Evolutionary conservation across 1,140 invertebrate species (phyloP).

Genomic region (Drosophila pruinosa): DNA sequence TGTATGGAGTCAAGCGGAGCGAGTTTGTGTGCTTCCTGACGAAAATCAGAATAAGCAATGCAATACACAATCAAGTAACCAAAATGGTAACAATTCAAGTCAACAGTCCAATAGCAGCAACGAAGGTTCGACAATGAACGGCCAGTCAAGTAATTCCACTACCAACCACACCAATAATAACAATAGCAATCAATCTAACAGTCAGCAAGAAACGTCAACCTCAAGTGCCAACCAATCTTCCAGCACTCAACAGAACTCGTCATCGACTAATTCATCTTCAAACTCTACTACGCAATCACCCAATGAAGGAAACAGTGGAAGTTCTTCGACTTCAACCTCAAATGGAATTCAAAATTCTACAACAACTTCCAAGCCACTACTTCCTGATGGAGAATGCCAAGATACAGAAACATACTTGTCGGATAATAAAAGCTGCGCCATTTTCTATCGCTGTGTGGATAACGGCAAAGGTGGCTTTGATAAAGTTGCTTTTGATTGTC

Average conservation of each 20-base stretch:
- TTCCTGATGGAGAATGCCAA: conserved; percentile 83
- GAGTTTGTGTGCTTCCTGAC: conserved; percentile 84
- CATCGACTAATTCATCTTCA: conserved; percentile 29
- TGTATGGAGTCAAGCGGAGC: conserved; percentile 83
- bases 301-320: conserved; percentile 17
- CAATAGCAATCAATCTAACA: conserved; percentile 26
- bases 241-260: conserved; percentile 18
- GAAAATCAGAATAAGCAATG: conserved; percentile 85
- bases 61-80: conserved; percentile 83
- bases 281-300: conserved; percentile 32
- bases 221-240: conserved; percentile 23
- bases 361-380: conserved; percentile 58
- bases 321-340: conserved; percentile 21
- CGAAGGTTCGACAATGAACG: conserved; percentile 62
- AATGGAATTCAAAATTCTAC: conserved; percentile 38
- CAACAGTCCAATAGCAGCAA: conserved; percentile 55
- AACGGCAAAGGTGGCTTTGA: conserved; percentile 84
- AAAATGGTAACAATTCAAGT: conserved; percentile 25
- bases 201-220: conserved; percentile 19
- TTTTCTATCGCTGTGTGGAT: conserved; percentile 88
- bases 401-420: conserved; percentile 85
- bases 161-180: conserved; percentile 9
- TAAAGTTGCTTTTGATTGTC: conserved; percentile 86
- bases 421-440: conserved; percentile 83
- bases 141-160: conserved; percentile 10